phyloP scores from a whole-genome alignment of 2,888 invertebrate genomes.

The Amaurobius ferox region DNA sequence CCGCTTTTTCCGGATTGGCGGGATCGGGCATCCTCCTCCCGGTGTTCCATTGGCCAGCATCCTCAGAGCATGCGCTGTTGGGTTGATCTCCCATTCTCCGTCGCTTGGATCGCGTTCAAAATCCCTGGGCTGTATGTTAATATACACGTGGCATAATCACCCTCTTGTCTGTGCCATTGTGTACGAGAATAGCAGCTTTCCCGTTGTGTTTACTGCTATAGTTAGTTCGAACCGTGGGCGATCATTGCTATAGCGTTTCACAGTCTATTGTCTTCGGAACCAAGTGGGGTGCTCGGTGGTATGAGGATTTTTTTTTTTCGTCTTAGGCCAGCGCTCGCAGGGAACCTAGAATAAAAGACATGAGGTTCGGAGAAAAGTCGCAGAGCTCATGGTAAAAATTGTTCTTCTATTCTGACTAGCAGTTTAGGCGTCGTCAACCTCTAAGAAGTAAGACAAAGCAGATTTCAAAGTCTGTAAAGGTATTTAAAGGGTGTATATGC shows the following conservation, averaged over 20 bases:
- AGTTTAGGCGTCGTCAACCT: too few relatives aligned
- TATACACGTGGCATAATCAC: constrained; percentile 57
- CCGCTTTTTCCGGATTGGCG: constrained; percentile 55
- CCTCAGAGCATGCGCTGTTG: constrained; percentile 51
- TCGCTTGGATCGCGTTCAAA: constrained; percentile 2
- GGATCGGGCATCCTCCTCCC: constrained; percentile 30
- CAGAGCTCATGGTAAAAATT: neutral
- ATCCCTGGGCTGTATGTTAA: constrained; percentile 41
- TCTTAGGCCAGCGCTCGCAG: neutral
- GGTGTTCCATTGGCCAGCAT: constrained; percentile 60
- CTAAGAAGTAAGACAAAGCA: too few relatives aligned
- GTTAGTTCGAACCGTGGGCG: constrained; percentile 38
- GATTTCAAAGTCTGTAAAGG: too few relatives aligned
- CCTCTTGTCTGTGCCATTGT: constrained; percentile 52
- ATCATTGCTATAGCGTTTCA: constrained; percentile 42
- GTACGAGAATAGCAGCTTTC: constrained; percentile 46
- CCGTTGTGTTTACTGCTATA: constrained; percentile 28
- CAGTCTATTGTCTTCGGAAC: constrained; percentile 40
- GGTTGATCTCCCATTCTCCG: neutral
- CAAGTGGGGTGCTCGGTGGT: constrained; percentile 47
- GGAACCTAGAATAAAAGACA: neutral
- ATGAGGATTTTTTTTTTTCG: constrained; percentile 24
- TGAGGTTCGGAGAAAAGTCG: neutral
- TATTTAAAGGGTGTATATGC: too few relatives aligned
- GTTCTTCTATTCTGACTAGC: too few relatives aligned